These are phyloP conservation scores for Saturnia pavonia DNA, from an alignment of 2,888 invertebrate genomes.

Conservation along the genomic window DNA sequence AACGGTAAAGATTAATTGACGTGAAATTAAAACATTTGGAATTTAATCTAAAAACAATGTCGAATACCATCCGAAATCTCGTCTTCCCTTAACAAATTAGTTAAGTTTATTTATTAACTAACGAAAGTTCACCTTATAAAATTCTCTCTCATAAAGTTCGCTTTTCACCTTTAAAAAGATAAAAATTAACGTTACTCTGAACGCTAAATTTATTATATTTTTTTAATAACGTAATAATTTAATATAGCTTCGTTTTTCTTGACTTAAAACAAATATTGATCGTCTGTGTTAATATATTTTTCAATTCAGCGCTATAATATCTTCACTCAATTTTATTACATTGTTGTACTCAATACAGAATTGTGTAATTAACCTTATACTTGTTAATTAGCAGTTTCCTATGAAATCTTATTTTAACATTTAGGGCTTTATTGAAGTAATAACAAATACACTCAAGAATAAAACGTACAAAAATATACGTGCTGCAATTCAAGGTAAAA, in stretches of 20 bases:
- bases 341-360: too few species aligned
- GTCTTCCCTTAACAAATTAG: constrained; percentile 48
- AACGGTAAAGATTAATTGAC: constrained; percentile 61
- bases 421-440: too few species aligned
- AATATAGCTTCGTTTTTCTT: background rate
- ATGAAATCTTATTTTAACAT: too few species aligned
- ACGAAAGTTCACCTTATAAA: constrained; percentile 39
- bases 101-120: constrained; percentile 48
- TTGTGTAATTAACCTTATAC: too few species aligned
- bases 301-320: background rate
- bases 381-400: too few species aligned
- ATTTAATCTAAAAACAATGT: constrained; percentile 55
- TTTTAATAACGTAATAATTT: background rate
- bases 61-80: constrained; percentile 46
- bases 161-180: background rate
- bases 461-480: too few species aligned
- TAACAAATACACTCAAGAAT: too few species aligned
- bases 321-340: too few species aligned
- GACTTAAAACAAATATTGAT: background rate
- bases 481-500: too few species aligned
- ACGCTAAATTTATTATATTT: background rate
- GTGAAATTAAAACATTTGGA: constrained; percentile 60
- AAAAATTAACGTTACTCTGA: background rate
- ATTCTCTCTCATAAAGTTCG: constrained; percentile 28
- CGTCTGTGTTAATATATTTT: background rate